These are phyloP conservation scores for Conomelus anceps DNA, from an alignment of 2,888 invertebrate species.

Conservation along the genomic window DNA sequence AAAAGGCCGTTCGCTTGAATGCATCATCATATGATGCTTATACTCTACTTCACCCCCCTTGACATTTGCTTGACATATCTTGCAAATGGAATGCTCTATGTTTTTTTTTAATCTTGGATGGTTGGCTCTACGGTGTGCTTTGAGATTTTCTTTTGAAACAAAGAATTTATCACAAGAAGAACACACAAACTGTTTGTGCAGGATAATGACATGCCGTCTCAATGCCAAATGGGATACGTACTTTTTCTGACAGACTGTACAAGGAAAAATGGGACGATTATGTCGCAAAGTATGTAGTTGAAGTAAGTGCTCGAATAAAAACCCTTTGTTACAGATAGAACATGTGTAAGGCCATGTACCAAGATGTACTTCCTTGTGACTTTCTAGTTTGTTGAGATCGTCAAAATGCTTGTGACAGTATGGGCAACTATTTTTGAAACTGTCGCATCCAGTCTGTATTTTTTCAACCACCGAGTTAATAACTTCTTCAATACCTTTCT, in stretches of 20 bases:
- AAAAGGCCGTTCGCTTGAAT: neutral
- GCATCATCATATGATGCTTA: neutral
- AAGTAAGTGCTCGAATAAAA: neutral
- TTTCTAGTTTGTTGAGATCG: neutral
- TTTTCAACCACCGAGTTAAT: neutral
- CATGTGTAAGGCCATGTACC: neutral
- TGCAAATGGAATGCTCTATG: neutral
- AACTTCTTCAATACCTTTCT: neutral
- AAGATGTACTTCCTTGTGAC: neutral
- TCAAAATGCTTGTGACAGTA: slow-evolving; percentile 2
- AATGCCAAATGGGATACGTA: neutral
- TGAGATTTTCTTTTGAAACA: neutral
- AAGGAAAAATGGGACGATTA: neutral
- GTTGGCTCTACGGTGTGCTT: neutral
- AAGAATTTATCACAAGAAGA: neutral
- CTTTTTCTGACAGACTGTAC: neutral
- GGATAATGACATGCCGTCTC: neutral
- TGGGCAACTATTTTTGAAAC: neutral
- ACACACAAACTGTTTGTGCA: neutral
- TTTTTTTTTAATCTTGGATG: neutral
- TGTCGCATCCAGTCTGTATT: neutral
- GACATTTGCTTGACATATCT: neutral
- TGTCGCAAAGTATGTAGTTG: neutral
- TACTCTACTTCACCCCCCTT: neutral
- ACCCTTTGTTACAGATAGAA: neutral